Conservation (phyloP, 2,113 vertebrate genomes). For the Antennarius striatus region DNA sequence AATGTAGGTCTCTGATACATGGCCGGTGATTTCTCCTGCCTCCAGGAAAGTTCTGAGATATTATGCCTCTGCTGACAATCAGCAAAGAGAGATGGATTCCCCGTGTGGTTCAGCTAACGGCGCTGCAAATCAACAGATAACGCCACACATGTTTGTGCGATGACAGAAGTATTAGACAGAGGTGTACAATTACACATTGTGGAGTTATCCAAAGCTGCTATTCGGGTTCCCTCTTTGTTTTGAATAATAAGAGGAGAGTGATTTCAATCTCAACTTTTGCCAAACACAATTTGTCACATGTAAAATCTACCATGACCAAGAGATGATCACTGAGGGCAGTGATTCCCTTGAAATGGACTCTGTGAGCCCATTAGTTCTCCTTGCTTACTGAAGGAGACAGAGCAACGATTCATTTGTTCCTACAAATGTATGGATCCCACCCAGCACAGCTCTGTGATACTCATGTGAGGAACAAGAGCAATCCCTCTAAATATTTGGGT, state of each 20-base stretch:
- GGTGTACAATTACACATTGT: background rate
- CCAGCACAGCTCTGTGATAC: constrained; percentile 19
- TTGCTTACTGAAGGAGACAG: background rate
- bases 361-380: constrained; percentile 4
- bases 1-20: background rate
- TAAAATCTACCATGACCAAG: background rate
- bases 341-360: background rate
- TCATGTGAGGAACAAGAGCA: constrained; percentile 7
- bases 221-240: too few relatives aligned
- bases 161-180: constrained; percentile 6
- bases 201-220: too few relatives aligned
- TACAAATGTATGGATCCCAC: background rate
- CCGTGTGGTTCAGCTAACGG: background rate
- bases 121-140: constrained; percentile 2
- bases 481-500: background rate
- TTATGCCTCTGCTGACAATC: background rate
- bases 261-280: background rate
- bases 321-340: background rate
- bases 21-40: constrained; percentile 1
- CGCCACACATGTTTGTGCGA: background rate
- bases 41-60: constrained; percentile 2
- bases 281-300: constrained; percentile 1
- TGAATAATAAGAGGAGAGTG: background rate
- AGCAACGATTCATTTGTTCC: constrained; percentile 9
- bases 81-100: background rate